Evolutionary conservation across 2,113 vertebrate species (phyloP).

Genomic region (Crotalus viridis): DNA sequence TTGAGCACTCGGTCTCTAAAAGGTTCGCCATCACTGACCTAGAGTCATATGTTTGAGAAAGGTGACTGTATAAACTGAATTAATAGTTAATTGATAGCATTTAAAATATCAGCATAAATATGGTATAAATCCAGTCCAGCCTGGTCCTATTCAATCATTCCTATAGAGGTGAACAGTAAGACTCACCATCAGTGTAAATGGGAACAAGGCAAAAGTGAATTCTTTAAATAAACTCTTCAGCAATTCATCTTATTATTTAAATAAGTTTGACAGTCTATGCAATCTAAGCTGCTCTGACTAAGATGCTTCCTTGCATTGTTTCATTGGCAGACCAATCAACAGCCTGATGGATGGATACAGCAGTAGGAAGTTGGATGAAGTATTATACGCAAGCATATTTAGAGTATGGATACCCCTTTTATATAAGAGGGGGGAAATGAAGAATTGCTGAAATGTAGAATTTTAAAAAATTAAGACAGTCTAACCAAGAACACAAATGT

Average conservation of each 20-base stretch:
- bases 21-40: background rate
- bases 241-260: background rate
- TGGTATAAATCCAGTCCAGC: background rate
- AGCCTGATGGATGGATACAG: background rate
- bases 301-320: slow-evolving; percentile 1
- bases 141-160: background rate
- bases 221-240: background rate
- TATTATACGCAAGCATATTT: fast-evolving
- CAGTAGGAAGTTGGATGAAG: background rate
- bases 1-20: no score
- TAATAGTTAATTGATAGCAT: background rate
- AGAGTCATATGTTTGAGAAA: background rate
- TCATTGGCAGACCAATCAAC: background rate
- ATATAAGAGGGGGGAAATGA: slow-evolving; percentile 3
- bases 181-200: background rate
- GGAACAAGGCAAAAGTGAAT: background rate
- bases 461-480: slow-evolving; percentile 4
- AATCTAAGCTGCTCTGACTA: background rate
- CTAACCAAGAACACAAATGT: background rate
- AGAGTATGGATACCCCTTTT: background rate
- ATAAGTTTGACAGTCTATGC: background rate
- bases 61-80: background rate
- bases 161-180: background rate
- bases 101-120: background rate
- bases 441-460: background rate